Conservation (phyloP, 2,888 invertebrate species). For the Drosophila prostipennis region DNA sequence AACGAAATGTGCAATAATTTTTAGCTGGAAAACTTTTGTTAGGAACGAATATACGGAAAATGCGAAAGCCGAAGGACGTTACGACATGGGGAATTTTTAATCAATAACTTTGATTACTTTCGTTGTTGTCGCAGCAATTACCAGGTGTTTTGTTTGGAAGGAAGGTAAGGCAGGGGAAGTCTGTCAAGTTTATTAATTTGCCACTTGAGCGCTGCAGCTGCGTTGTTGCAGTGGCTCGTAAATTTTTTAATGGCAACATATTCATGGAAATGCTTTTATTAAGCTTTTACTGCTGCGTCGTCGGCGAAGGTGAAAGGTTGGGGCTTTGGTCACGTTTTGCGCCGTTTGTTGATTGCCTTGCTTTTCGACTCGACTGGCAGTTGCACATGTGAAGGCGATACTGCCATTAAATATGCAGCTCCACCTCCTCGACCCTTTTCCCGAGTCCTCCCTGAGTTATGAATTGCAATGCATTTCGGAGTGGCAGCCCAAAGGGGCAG, state of each 20-base stretch:
- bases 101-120: conserved; percentile 66
- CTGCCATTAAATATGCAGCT: conserved; percentile 61
- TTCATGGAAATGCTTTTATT: conserved; percentile 63
- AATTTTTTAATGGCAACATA: conserved; percentile 52
- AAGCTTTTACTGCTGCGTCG: conserved; percentile 57
- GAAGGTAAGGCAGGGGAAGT: conserved; percentile 5
- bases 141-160: not conserved
- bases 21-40: conserved; percentile 27
- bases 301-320: conserved; percentile 10
- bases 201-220: not conserved
- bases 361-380: conserved; percentile 31
- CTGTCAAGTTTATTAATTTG: conserved; percentile 63
- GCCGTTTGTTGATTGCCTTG: conserved; percentile 49
- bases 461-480: conserved; percentile 61
- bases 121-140: conserved; percentile 39
- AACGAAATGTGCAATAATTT: conserved; percentile 56
- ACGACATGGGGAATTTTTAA: conserved; percentile 48
- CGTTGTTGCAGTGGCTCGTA: conserved; percentile 40
- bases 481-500: conserved; percentile 38
- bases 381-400: conserved; percentile 56
- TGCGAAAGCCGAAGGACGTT: conserved; percentile 15
- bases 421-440: conserved; percentile 9
- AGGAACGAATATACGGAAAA: not conserved
- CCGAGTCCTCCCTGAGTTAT: conserved; percentile 34
- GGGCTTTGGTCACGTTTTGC: conserved; percentile 8